phyloP scores from a whole-genome alignment of 2,113 vertebrate species.

The Orycteropus afer region DNA sequence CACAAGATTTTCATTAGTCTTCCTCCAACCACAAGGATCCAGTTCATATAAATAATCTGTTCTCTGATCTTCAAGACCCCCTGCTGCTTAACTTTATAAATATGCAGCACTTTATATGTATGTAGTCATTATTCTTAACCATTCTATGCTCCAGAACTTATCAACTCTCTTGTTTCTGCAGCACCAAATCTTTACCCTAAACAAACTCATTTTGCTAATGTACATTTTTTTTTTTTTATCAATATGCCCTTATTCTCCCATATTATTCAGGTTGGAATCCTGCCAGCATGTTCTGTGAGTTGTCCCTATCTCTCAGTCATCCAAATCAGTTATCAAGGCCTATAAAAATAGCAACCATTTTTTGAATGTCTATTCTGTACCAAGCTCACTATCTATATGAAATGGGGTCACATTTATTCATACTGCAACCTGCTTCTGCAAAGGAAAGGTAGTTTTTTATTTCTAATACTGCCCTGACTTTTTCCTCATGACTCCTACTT shows the following conservation, averaged over 20 bases:
- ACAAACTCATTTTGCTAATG: neutral
- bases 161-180: neutral
- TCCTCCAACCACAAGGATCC: slow-evolving; percentile 10
- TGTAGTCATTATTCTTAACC: neutral
- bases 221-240: neutral
- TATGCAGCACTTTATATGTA: neutral
- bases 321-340: neutral
- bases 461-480: neutral
- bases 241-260: neutral
- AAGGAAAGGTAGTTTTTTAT: neutral
- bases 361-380: neutral
- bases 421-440: neutral
- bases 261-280: neutral
- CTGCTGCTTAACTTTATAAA: slow-evolving; percentile 8
- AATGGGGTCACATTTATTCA: neutral
- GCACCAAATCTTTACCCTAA: neutral
- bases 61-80: neutral
- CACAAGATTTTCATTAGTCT: slow-evolving; percentile 29
- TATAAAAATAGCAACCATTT: neutral
- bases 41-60: slow-evolving; percentile 40
- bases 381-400: neutral
- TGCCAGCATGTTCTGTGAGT: neutral
- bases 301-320: neutral
- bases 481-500: neutral
- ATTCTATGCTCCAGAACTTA: neutral